phyloP scores from a whole-genome alignment of 2,797 vertebrate species.

The Sebastolobus altivelis region DNA sequence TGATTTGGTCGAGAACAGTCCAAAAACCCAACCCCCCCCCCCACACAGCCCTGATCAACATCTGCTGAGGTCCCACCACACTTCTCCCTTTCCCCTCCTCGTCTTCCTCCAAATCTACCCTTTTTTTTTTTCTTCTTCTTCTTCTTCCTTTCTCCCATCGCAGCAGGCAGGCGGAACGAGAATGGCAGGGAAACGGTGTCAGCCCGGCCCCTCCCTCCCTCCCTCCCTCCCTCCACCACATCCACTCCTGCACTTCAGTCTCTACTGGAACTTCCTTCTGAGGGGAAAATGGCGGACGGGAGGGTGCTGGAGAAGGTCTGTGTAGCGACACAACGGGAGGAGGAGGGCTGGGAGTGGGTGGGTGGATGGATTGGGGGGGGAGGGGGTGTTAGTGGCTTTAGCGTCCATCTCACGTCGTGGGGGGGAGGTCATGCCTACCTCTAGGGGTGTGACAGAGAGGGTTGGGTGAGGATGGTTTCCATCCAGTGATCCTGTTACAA shows the following conservation, averaged over 20 bases:
- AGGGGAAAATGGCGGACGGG: conserved; percentile 62
- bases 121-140: conserved; percentile 8
- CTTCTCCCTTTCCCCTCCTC: background rate
- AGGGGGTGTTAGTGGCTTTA: conserved; percentile 16
- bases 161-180: conserved; percentile 55
- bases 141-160: conserved; percentile 27
- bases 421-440: conserved; percentile 52
- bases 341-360: background rate
- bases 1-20: conserved; percentile 51
- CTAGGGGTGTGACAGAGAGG: conserved; percentile 37
- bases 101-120: conserved; percentile 9
- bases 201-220: conserved; percentile 21
- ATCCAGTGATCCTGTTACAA: conserved; percentile 78
- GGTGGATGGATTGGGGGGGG: background rate
- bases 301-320: conserved; percentile 24
- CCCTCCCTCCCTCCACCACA: conserved; percentile 21
- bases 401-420: conserved; percentile 50
- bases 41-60: conserved; percentile 6
- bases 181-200: conserved; percentile 3
- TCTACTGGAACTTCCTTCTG: conserved; percentile 49
- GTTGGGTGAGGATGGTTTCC: conserved; percentile 56
- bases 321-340: conserved; percentile 8
- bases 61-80: conserved; percentile 44
- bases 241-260: conserved; percentile 30
- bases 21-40: conserved; percentile 12